Evolutionary conservation across 2,113 vertebrate species (phyloP).

Genomic region (Oreochromis aureus): DNA sequence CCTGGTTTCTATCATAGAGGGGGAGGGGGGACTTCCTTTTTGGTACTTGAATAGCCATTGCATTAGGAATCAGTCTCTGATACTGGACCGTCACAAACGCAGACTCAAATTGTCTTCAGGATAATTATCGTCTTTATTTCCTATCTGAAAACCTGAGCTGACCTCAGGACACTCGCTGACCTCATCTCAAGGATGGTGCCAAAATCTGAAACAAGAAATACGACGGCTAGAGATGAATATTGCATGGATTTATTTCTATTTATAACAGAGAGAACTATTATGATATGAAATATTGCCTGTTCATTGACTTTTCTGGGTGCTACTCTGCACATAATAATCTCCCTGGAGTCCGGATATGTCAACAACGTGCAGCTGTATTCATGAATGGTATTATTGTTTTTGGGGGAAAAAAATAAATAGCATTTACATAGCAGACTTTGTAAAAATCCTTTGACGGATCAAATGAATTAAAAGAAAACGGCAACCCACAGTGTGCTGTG

Average conservation of each 20-base stretch:
- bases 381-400: conserved; percentile 56
- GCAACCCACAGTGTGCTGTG: conserved; percentile 40
- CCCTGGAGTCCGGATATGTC: conserved; percentile 51
- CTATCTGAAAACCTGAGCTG: conserved; percentile 32
- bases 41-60: conserved; percentile 53
- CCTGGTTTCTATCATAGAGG: conserved; percentile 8
- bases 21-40: neutral
- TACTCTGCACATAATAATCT: conserved; percentile 56
- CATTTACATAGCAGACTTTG: conserved; percentile 68
- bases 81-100: conserved; percentile 3
- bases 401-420: neutral
- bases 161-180: conserved; percentile 41
- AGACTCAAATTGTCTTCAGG: conserved; percentile 30
- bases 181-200: conserved; percentile 59
- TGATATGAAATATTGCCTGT: conserved; percentile 60
- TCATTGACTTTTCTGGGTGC: conserved; percentile 60
- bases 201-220: conserved; percentile 52
- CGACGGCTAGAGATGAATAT: conserved; percentile 52
- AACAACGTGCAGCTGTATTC: conserved; percentile 64
- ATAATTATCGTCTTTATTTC: conserved; percentile 19
- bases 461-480: conserved; percentile 68
- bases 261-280: conserved; percentile 57
- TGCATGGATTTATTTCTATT: conserved; percentile 69
- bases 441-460: conserved; percentile 56
- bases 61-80: conserved; percentile 18